Evolutionary conservation across 64 coral and sea anemone genomes (phyloP).

Genomic region (Montipora capricornis): DNA sequence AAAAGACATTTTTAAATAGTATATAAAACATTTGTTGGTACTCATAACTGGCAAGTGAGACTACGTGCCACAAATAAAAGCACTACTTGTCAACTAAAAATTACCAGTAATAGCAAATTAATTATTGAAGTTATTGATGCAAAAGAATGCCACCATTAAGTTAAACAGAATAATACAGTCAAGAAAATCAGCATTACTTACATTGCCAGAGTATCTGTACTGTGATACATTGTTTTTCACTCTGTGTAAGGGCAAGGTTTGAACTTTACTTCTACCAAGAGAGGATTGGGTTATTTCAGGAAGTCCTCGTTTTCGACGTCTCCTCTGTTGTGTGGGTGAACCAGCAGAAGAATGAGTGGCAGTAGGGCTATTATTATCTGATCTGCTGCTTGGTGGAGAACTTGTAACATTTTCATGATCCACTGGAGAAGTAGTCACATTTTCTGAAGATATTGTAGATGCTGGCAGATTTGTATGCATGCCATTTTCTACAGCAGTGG

Average conservation of each 20-base stretch:
- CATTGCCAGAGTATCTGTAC: constrained; percentile 43
- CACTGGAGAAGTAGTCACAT: neutral
- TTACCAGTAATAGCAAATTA: too few species aligned
- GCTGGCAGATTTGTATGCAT: neutral
- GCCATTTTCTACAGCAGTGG: neutral
- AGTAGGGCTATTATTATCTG: too few species aligned
- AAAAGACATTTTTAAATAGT: too few species aligned
- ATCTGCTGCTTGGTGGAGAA: neutral
- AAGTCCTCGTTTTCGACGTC: neutral
- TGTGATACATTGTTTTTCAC: constrained; percentile 1
- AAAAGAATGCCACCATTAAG: too few species aligned
- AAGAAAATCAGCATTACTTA: constrained; percentile 2
- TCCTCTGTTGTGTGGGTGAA: neutral
- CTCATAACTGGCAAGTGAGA: too few species aligned
- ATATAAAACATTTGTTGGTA: too few species aligned
- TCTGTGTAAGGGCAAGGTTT: constrained; percentile 42
- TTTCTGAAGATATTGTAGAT: neutral
- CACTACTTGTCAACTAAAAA: too few species aligned
- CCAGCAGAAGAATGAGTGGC: neutral
- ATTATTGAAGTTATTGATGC: too few species aligned
- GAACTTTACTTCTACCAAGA: neutral
- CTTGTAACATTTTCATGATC: neutral
- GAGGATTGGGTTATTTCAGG: neutral
- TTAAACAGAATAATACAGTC: neutral
- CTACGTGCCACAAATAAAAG: too few species aligned